phyloP scores from a whole-genome alignment of 2,797 vertebrate species.

The Naso thynnoides region DNA sequence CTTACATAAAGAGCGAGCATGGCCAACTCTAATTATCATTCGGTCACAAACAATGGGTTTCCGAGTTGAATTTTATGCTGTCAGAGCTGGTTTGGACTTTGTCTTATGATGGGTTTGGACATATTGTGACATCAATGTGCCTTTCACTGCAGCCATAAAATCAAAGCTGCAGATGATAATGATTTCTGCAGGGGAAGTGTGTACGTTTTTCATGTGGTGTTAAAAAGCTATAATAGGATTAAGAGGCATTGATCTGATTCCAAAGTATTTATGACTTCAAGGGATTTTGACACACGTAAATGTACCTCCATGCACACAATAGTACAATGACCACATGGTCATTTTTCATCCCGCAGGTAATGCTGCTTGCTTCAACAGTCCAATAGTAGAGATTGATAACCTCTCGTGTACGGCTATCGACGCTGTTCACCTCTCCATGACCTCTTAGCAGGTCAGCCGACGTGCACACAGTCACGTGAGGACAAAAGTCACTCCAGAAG shows the following conservation, averaged over 20 bases:
- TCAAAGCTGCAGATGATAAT: neutral
- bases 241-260: constrained; percentile 42
- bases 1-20: constrained; percentile 78
- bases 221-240: constrained; percentile 39
- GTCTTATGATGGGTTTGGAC: constrained; percentile 56
- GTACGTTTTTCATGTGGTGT: neutral
- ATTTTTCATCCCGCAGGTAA: constrained; percentile 20
- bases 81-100: constrained; percentile 68
- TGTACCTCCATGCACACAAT: neutral
- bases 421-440: constrained; percentile 29
- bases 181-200: neutral
- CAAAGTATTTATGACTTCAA: constrained; percentile 33
- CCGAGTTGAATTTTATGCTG: constrained; percentile 65
- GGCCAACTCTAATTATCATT: constrained; percentile 77
- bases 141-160: constrained; percentile 21
- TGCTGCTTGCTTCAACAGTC: constrained; percentile 14
- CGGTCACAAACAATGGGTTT: constrained; percentile 65
- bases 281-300: neutral
- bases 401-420: neutral
- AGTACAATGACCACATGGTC: neutral
- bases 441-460: neutral
- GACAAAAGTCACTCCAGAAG: constrained; percentile 14
- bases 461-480: neutral
- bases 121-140: constrained; percentile 25
- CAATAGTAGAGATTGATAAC: constrained; percentile 34